Conservation (phyloP, 2,797 vertebrate genomes). For the Girardinus metallicus region DNA sequence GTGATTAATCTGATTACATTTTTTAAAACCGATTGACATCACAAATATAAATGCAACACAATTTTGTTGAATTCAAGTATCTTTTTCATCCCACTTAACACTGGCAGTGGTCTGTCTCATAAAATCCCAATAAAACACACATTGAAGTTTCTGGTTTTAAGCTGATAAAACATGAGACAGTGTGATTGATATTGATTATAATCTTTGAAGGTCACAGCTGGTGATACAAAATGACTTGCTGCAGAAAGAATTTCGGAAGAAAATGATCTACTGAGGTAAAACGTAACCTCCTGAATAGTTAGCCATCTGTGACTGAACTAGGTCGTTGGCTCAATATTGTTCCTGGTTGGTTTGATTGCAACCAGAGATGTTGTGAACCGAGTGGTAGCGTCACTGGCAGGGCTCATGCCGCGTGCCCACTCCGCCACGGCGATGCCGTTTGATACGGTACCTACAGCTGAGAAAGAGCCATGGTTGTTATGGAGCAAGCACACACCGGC, state of each 20-base stretch:
- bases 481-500: conserved; percentile 39
- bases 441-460: neutral
- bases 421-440: neutral
- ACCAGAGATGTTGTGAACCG: neutral
- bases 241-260: neutral
- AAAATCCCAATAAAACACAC: neutral
- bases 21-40: neutral
- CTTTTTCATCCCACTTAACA: neutral
- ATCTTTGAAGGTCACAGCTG: neutral
- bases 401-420: neutral
- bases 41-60: neutral
- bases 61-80: neutral
- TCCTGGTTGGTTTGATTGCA: neutral
- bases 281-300: neutral
- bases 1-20: no score
- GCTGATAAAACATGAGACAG: neutral
- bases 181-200: neutral
- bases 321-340: neutral
- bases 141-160: neutral
- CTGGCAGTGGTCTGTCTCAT: neutral
- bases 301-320: neutral
- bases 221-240: neutral
- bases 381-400: neutral
- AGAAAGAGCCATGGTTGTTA: conserved; percentile 37
- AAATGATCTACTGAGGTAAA: neutral